Percentiles rank a stretch among this genome's conserved stretches.
Evolutionary conservation across 2,797 vertebrate species (phyloP).

Genomic region (Thamnophis elegans): DNA sequence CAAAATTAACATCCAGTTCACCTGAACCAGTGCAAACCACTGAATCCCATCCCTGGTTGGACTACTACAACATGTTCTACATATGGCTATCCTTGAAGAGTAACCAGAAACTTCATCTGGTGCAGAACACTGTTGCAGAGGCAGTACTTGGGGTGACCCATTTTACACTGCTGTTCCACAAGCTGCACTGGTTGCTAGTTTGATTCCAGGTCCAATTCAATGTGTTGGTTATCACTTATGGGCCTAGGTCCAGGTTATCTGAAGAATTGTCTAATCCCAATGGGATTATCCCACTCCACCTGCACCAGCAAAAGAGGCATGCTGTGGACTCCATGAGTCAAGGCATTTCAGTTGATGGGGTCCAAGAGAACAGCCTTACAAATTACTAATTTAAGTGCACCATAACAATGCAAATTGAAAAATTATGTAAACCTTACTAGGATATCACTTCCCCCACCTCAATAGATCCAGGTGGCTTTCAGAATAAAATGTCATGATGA

Average conservation of each 20-base stretch:
- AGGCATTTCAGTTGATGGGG: no score
- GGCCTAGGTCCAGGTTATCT: neutral
- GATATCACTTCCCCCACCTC: neutral
- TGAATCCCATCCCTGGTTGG: neutral
- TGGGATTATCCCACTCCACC: neutral
- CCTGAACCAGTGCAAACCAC: no score
- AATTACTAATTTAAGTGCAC: neutral
- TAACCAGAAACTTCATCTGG: neutral
- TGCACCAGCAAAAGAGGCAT: neutral
- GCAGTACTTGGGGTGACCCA: neutral
- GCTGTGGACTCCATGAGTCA: no score
- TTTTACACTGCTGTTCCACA: neutral
- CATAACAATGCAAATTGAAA: neutral
- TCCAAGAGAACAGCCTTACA: no score
- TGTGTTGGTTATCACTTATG: neutral
- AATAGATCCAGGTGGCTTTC: neutral
- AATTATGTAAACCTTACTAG: neutral
- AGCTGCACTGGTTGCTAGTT: neutral
- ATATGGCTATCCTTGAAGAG: neutral
- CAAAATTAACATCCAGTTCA: no score
- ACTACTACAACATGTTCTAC: neutral
- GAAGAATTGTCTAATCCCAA: neutral
- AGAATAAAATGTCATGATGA: neutral
- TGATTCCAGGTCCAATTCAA: neutral
- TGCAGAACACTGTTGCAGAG: neutral